These are phyloP conservation scores for Chroicocephalus ridibundus DNA, from an alignment of 2,113 vertebrate genomes.

Conservation along the genomic window DNA sequence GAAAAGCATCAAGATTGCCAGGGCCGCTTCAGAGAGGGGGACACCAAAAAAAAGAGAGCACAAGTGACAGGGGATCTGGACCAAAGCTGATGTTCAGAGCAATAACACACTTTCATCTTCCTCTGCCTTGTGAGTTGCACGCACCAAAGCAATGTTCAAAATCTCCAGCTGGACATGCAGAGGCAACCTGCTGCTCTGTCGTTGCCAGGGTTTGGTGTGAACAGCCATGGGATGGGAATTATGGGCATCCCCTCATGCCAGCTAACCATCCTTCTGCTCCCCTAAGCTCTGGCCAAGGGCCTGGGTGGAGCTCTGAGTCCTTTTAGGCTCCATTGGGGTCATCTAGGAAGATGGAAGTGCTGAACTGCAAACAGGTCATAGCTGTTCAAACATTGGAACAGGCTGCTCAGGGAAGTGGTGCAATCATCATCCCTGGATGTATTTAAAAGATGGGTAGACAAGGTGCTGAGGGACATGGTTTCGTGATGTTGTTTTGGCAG, in stretches of 20 bases:
- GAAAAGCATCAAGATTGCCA: background rate
- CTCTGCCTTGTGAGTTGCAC: background rate
- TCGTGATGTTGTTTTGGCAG: too few relatives aligned
- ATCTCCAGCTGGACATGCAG: background rate
- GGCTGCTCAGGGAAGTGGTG: too few relatives aligned
- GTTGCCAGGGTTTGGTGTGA: background rate
- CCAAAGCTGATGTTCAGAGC: background rate
- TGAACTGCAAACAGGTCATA: background rate
- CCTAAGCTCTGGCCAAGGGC: background rate
- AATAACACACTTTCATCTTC: background rate
- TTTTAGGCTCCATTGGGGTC: background rate
- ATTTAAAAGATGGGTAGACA: too few relatives aligned
- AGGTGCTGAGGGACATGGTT: too few relatives aligned
- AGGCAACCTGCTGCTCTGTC: background rate
- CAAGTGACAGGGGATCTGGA: background rate
- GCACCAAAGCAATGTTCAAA: background rate
- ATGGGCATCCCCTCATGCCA: background rate
- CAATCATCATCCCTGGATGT: too few relatives aligned
- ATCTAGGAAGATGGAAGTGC: background rate
- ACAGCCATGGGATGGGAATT: accelerated
- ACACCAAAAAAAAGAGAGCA: background rate
- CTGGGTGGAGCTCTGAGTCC: background rate
- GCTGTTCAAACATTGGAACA: too few relatives aligned
- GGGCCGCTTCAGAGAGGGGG: background rate
- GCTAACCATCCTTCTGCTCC: background rate